A percentile compares a stretch with the other conserved stretches of the same genome.
These are phyloP conservation scores for Patagioenas fasciata DNA, from an alignment of 2,113 vertebrate species.

Conservation along the genomic window DNA sequence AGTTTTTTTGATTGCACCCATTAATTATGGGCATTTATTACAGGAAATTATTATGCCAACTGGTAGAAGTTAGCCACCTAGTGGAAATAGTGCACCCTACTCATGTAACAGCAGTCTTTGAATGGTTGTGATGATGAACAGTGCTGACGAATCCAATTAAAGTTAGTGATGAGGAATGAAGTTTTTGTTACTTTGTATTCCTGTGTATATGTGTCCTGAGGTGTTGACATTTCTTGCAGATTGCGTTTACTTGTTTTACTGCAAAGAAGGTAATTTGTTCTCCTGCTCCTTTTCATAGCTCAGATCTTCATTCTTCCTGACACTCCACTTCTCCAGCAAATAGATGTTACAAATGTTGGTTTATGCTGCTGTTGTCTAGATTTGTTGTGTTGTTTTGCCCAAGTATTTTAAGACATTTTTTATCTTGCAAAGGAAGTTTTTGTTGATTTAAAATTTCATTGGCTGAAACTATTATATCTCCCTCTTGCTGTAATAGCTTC, in stretches of 20 bases:
- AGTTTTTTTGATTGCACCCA: neutral
- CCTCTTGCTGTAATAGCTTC: neutral
- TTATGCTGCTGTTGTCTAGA: neutral
- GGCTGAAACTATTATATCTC: neutral
- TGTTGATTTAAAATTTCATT: neutral
- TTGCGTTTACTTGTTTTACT: neutral
- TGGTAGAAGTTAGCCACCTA: neutral
- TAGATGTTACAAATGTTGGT: neutral
- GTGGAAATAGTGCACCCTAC: neutral
- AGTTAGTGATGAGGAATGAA: neutral
- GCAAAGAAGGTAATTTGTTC: neutral
- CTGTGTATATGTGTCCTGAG: neutral
- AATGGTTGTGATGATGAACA: neutral
- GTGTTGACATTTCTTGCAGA: neutral
- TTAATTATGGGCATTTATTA: neutral
- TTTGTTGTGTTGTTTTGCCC: neutral
- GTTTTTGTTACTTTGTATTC: neutral
- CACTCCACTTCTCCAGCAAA: neutral
- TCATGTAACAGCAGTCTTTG: neutral
- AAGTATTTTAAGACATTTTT: neutral
- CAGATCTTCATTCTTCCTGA: neutral
- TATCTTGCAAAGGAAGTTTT: neutral
- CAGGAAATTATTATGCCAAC: neutral
- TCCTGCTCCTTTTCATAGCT: neutral
- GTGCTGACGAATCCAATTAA: neutral